Base-by-base conservation (phyloP, 2,888 invertebrate species). In the Noctua comes region DNA sequence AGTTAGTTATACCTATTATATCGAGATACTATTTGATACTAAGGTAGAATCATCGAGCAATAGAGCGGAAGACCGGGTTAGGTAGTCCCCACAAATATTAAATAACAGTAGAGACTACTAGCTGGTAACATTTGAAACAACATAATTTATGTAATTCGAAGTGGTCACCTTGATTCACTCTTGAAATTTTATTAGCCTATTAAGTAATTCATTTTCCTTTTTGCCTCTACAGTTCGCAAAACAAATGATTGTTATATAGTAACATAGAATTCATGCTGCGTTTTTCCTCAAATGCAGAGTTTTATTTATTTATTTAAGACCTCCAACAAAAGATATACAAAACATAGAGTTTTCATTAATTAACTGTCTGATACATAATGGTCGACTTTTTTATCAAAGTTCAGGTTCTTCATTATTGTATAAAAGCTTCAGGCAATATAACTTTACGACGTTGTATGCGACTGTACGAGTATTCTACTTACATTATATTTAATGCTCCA, bases 401-500 rank as follows among this genome's bases (percentile, higher is more conserved):
- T 76, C 27, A 51, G 1, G 3, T 40, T 36, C 18, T 31, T 16
- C 11, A 48, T n/a, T 13, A 13, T 7, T 74, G 24, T 64, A 21
- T 51, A 24, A 54, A 83, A 54, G 43, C 51, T 46, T 27, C 16
- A 48, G 51, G 36, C 51, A 51, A 51, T 59, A 51, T 11, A 43
- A 59, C 10, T 43, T 65, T 18, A 21, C 31, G 31, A 68, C 43
- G 77, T 69, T 48, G 62, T 68, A 7, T 64, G 43, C 43, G 31
- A 46, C 51, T 65, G 57, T 36, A 69, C 51, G 16, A 31, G n/a
- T n/a, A 64, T 59, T 62, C 71, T 81, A 89, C 88, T 88, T 80
- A 88, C 88, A 79, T 83, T 81, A 69, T 66, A 82, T 77, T 78
- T 13, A 78, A 79, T 69, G 73, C 64, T 76, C 71, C 73, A 74